A percentile compares a stretch with the other conserved stretches of the same genome.
Conservation (phyloP, 2,888 invertebrate species). For the Drosophila pegasa region DNA sequence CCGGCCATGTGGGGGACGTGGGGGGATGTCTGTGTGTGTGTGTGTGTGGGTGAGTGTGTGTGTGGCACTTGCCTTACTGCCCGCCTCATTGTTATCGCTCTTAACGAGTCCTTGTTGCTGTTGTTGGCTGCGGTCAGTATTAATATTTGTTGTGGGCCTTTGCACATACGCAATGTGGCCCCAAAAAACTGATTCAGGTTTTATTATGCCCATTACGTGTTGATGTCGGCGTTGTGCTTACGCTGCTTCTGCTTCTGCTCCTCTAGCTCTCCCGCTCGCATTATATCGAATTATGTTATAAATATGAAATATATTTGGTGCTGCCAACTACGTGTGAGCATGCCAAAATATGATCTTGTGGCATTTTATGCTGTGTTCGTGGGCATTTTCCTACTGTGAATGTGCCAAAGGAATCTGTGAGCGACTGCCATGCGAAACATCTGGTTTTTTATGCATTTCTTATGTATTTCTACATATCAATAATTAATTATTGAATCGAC, state of each 20-base stretch:
- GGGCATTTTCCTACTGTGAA: conserved; percentile 21
- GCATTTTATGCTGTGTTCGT: conserved; percentile 61
- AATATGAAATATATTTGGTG: conserved; percentile 71
- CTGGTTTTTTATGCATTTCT: not conserved
- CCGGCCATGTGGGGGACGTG: conserved; percentile 57
- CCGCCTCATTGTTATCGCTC: conserved; percentile 36
- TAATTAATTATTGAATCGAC: not conserved
- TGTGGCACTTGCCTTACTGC: conserved; percentile 39
- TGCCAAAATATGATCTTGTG: conserved; percentile 37
- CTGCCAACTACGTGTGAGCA: conserved; percentile 59
- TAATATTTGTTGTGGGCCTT: conserved; percentile 51
- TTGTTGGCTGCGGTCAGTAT: conserved; percentile 62
- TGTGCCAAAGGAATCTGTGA: conserved; percentile 32
- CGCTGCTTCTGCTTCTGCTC: conserved; percentile 3
- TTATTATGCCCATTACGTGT: conserved; percentile 58
- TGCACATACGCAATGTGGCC: conserved; percentile 61
- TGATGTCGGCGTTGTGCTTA: conserved; percentile 2
- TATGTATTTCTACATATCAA: not conserved
- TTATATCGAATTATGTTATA: conserved; percentile 79
- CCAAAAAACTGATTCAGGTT: conserved; percentile 71
- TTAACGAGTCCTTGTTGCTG: conserved; percentile 33
- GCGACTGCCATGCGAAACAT: conserved; percentile 25
- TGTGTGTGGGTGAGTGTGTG: not conserved
- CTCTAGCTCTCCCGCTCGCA: conserved; percentile 52
- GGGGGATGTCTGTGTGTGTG: not conserved